Percentiles rank a stretch among this genome's conserved stretches.
Evolutionary conservation across 92 coral and sea anemone genomes (phyloP).

Genomic region (Epizoanthus fatuus): DNA sequence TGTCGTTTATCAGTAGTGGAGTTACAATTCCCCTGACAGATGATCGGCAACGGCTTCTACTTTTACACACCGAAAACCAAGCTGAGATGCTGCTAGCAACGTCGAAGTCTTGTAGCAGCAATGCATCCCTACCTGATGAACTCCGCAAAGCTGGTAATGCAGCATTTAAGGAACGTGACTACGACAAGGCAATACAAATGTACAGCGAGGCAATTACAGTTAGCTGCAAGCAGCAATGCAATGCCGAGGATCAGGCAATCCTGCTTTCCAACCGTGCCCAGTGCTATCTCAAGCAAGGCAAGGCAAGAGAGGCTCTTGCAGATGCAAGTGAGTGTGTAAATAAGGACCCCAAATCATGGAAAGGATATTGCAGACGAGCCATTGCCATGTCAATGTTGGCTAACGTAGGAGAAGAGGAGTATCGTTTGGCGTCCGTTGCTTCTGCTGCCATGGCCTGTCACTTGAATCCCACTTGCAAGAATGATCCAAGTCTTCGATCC

Average conservation of each 20-base stretch:
- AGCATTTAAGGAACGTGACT: background rate
- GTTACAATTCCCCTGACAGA: background rate
- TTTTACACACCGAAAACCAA: background rate
- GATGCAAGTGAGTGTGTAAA: slow-evolving; percentile 25
- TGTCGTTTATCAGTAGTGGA: background rate
- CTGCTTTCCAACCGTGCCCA: slow-evolving; percentile 25
- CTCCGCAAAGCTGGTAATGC: slow-evolving; percentile 20
- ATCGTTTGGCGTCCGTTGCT: slow-evolving; percentile 11
- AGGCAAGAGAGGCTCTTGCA: slow-evolving; percentile 23
- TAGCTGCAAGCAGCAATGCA: background rate
- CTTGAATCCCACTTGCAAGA: background rate
- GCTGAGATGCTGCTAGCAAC: background rate
- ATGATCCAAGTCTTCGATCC: background rate
- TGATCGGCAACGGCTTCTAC: background rate
- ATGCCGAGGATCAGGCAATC: background rate
- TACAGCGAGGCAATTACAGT: slow-evolving; percentile 11
- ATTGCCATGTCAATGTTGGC: slow-evolving; percentile 19
- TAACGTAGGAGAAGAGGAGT: slow-evolving; percentile 24
- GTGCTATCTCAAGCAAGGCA: slow-evolving; percentile 24
- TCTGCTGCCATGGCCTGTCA: slow-evolving; percentile 37
- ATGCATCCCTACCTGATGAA: background rate
- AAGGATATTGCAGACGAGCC: slow-evolving; percentile 26
- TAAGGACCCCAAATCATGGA: slow-evolving; percentile 33
- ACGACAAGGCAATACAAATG: slow-evolving; percentile 21
- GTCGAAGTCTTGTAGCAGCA: too few species aligned